Evolutionary conservation across 2,888 invertebrate genomes (phyloP).

Genomic region (Caenorhabditis angaria): DNA sequence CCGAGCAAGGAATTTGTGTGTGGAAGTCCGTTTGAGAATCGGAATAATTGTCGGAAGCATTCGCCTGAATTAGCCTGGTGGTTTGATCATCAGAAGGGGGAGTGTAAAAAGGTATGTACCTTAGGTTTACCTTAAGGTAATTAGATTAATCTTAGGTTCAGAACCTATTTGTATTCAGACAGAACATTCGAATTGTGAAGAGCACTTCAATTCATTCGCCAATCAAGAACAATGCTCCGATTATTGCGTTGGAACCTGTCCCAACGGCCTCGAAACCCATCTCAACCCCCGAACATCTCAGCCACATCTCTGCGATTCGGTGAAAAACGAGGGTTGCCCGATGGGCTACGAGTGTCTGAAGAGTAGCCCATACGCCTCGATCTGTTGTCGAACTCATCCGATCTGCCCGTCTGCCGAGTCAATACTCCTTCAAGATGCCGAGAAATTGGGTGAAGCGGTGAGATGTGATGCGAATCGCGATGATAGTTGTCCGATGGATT

Average conservation of each 20-base stretch:
- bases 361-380: constrained; percentile 53
- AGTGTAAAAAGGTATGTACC: constrained; percentile 39
- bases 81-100: constrained; percentile 54
- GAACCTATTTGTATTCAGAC: not conserved
- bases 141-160: not conserved
- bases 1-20: constrained; percentile 60
- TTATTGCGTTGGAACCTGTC: constrained; percentile 59
- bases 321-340: constrained; percentile 53
- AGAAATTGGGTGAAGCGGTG: constrained; percentile 17
- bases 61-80: constrained; percentile 37
- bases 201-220: constrained; percentile 63
- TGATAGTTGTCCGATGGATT: constrained; percentile 49
- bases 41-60: constrained; percentile 43
- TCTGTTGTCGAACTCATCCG: constrained; percentile 58
- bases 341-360: constrained; percentile 58
- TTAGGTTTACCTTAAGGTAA: too few species aligned
- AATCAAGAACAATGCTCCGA: constrained; percentile 63
- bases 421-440: constrained; percentile 29
- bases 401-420: constrained; percentile 57
- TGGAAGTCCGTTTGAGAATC: constrained; percentile 46
- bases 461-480: constrained; percentile 23
- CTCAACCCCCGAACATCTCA: constrained; percentile 51
- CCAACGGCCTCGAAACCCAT: constrained; percentile 41
- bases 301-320: constrained; percentile 56
- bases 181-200: constrained; percentile 47